Conservation (phyloP, 1,140 invertebrate species). For the Leptestheria dahalacensis region DNA sequence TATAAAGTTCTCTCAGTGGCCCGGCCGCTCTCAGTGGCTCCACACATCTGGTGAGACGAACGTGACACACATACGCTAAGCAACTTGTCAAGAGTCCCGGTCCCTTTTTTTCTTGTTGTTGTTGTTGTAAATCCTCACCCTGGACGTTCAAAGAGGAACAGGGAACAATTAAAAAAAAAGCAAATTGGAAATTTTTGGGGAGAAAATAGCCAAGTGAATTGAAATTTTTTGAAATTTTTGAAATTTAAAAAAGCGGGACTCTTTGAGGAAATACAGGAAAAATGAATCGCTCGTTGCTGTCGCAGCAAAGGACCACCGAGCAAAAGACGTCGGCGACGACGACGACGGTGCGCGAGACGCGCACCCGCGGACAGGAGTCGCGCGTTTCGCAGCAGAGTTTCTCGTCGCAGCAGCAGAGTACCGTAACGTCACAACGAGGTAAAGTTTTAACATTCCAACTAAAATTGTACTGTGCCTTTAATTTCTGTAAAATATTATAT, state of each 20-base stretch:
- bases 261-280: background rate
- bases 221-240: no score
- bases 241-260: background rate
- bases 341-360: slow-evolving; percentile 14
- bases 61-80: no score
- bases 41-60: background rate
- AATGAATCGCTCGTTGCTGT: slow-evolving; percentile 8
- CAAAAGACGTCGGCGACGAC: slow-evolving; percentile 4
- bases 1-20: background rate
- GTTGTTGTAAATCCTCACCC: no score
- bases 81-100: no score
- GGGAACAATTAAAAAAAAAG: no score
- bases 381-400: slow-evolving; percentile 16
- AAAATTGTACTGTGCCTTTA: background rate
- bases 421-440: slow-evolving; percentile 15
- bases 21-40: background rate
- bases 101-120: no score
- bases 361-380: slow-evolving; percentile 14
- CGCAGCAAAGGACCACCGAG: slow-evolving; percentile 14
- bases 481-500: background rate
- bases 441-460: background rate
- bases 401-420: slow-evolving; percentile 16
- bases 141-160: no score
- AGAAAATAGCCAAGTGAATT: no score
- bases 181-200: background rate